phyloP scores from a whole-genome alignment of 2,797 vertebrate species.

The Pogonophryne albipinna region DNA sequence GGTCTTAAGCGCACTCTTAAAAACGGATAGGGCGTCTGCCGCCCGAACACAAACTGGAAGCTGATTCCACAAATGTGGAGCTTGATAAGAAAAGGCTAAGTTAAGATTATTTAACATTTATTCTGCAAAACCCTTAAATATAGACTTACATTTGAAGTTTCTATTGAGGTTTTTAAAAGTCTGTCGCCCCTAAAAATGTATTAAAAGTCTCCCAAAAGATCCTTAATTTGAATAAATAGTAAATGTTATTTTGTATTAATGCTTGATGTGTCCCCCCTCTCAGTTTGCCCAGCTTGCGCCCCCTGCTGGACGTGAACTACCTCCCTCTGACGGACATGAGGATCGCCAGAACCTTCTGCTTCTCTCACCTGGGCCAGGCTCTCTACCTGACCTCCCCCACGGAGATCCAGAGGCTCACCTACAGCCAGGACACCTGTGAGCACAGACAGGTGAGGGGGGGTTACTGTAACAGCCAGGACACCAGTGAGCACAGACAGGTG shows the following conservation, averaged over 20 bases:
- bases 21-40: no score
- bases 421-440: conserved; percentile 97
- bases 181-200: no score
- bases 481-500: no score
- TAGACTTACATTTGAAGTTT: not conserved
- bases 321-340: conserved; percentile 98
- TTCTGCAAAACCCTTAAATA: not conserved
- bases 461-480: no score
- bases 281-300: conserved; percentile 97
- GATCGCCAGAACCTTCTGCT: conserved; percentile 99
- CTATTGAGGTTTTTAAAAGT: not conserved
- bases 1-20: no score
- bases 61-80: no score
- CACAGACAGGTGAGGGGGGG: conserved; percentile 91
- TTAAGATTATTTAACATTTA: not conserved
- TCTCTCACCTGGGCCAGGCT: conserved; percentile 97
- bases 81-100: no score
- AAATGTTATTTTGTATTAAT: no score
- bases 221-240: no score
- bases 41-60: no score
- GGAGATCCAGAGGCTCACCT: conserved; percentile 98
- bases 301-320: conserved; percentile 96
- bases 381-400: conserved; percentile 96
- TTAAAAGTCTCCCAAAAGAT: no score
- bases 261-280: not conserved